Evolutionary conservation across 2,797 vertebrate species (phyloP), one percentile per base, ranked within the genome.

Genomic region (Novumbra hubbsi): DNA sequence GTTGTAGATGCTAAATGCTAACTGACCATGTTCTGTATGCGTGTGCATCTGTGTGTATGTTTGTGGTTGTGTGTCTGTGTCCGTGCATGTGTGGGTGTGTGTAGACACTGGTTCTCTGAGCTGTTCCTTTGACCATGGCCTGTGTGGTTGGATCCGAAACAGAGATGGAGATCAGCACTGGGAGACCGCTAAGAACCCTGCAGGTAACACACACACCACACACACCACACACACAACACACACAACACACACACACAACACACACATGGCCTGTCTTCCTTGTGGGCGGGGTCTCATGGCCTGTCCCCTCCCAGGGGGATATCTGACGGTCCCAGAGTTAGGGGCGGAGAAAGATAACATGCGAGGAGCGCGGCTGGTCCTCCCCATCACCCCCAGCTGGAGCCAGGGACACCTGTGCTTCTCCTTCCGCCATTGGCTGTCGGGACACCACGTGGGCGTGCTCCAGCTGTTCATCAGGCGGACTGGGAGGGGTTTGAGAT

Each of bases 121-220:
- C 83, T 98, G 97, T 30, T 88, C 92, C 67, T 98, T 98, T 81
- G 94, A 96, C 66, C 85, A 86, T 0, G 95, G 96, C 1, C 65
- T 95, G 9, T 98, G 97, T 28, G 92, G 93, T 6, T 97, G 96
- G 97, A 90, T 96, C 78, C 91, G 91, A 1, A 94, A 95, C 72
- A 89, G 84, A 78, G 94, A 95, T 0, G 95, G 93, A 27, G 94
- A 95, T 67, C 73, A 95, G 12, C 91, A 87, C 78, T 98, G 96
- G 96, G 93, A 96, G 65, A 81, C 84, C 0, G 71, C 84, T 24
- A 82, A 71, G 28, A 91, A 87, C 41, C 70, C 79, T 0, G 79
- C 87, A 88, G 96, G 96, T 97, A 87, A 83, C 78, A 76, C 17
- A 83, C 78, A 76, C 17, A 55, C 19, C 19, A 72, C 68, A 65